Conservation (phyloP, 2,888 invertebrate genomes). For the Macaria notata region DNA sequence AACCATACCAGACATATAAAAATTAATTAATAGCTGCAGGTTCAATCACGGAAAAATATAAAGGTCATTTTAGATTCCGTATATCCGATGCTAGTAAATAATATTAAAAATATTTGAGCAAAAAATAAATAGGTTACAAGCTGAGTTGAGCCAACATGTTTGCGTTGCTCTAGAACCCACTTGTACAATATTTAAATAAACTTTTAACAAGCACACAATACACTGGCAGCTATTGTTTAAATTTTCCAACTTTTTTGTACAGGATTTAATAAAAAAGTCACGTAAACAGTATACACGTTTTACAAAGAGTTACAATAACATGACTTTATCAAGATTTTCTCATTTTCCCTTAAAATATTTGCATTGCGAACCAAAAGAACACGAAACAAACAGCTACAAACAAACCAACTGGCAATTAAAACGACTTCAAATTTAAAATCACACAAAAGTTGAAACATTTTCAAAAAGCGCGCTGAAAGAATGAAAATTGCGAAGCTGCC, state of each 20-base stretch:
- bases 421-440: constrained; percentile 37
- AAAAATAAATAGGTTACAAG: background rate
- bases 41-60: too few species aligned
- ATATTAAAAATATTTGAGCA: constrained; percentile 3
- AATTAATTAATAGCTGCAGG: too few species aligned
- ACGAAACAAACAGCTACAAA: constrained; percentile 26
- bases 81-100: constrained; percentile 2
- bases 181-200: background rate
- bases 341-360: constrained; percentile 16
- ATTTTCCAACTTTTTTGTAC: too few species aligned
- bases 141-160: constrained; percentile 5
- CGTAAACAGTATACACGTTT: too few species aligned
- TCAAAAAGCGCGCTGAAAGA: constrained; percentile 38
- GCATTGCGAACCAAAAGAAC: constrained; percentile 22
- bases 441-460: constrained; percentile 37
- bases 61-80: background rate
- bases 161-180: constrained; percentile 1
- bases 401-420: constrained; percentile 35
- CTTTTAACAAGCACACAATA: background rate
- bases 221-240: too few species aligned
- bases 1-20: too few species aligned
- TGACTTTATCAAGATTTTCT: constrained; percentile 5
- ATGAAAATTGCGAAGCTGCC: constrained; percentile 57
- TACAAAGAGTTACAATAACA: background rate
- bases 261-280: too few species aligned